phyloP scores from a whole-genome alignment of 1,140 invertebrate species.

The Drosophila nebulosa region DNA sequence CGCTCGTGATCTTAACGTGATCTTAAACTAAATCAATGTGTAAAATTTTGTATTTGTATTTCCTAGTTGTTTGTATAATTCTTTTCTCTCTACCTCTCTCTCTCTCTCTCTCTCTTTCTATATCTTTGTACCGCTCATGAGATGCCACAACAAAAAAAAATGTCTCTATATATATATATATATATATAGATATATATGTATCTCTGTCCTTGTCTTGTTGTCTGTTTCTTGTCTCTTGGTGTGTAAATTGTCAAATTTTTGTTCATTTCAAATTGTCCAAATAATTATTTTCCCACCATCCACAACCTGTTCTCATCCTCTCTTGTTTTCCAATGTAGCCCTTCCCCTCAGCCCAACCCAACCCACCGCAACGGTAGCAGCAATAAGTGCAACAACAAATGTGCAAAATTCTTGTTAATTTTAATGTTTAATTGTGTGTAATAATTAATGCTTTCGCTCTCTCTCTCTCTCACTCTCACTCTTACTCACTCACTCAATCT shows the following conservation, averaged over 20 bases:
- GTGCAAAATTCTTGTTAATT: not conserved
- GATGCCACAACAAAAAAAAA: not conserved
- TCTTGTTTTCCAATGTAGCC: not conserved
- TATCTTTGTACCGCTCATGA: conserved; percentile 6
- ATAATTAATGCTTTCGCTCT: conserved; percentile 4
- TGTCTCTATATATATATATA: not conserved
- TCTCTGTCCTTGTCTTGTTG: conserved; percentile 30
- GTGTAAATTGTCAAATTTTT: not conserved
- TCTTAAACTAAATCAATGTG: conserved; percentile 75
- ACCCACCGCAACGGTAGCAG: not conserved
- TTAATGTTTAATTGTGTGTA: not conserved
- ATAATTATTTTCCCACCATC: not conserved
- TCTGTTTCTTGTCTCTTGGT: not conserved
- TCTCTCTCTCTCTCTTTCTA: conserved; percentile 29
- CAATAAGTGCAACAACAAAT: not conserved
- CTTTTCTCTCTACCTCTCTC: conserved; percentile 25
- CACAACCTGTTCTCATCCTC: too few species aligned
- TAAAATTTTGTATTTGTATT: conserved; percentile 65
- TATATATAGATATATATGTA: conserved; percentile 24
- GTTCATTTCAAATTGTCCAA: not conserved
- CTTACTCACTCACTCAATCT: not conserved
- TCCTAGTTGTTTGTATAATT: conserved; percentile 61
- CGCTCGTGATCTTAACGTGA: conserved; percentile 77
- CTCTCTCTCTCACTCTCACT: not conserved
- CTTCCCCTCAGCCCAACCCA: not conserved